Evolutionary conservation across 2,113 vertebrate genomes (phyloP).

Genomic region (Eretmochelys imbricata): DNA sequence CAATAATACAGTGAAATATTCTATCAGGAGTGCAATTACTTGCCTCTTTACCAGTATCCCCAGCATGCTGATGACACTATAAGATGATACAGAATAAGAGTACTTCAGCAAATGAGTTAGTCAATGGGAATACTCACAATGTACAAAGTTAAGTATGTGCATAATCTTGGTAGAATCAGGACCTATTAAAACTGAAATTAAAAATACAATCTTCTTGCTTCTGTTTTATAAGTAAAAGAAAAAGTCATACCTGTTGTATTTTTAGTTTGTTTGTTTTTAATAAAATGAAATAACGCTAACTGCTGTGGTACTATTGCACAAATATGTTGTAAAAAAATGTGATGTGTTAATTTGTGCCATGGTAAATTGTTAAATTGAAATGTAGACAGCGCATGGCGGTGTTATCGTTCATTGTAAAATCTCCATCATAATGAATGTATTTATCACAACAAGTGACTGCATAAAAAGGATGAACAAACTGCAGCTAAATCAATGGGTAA

Average conservation of each 20-base stretch:
- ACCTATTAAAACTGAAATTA: neutral
- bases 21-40: neutral
- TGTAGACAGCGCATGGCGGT: slow-evolving; percentile 35
- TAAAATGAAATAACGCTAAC: slow-evolving; percentile 18
- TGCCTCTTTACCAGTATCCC: neutral
- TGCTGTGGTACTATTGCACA: neutral
- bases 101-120: neutral
- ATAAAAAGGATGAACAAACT: slow-evolving; percentile 21
- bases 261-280: neutral
- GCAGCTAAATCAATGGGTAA: slow-evolving; percentile 5
- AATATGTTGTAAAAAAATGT: neutral
- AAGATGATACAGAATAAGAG: neutral
- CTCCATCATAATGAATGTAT: slow-evolving; percentile 23
- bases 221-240: slow-evolving; percentile 19
- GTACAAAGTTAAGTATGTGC: neutral
- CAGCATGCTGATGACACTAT: neutral
- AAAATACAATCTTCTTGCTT: neutral
- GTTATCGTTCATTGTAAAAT: slow-evolving; percentile 55
- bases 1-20: neutral
- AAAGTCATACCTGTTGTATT: neutral
- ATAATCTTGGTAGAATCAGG: neutral
- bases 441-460: slow-evolving; percentile 15
- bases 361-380: slow-evolving; percentile 54
- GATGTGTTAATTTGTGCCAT: slow-evolving; percentile 40
- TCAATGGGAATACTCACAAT: neutral